Conservation (phyloP, 2,888 invertebrate genomes). For the Pterostichus madidus region DNA sequence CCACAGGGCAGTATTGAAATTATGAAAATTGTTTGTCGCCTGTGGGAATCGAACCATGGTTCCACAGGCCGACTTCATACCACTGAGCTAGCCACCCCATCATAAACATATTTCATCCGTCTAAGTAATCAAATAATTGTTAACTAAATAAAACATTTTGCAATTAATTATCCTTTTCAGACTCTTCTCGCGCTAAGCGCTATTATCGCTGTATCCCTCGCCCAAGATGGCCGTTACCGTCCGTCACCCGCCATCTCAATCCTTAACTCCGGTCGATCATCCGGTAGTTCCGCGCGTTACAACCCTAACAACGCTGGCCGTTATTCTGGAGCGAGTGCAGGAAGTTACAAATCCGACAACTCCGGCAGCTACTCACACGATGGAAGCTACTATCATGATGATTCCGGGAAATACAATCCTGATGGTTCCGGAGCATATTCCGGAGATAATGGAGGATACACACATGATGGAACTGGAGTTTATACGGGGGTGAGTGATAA, state of each 20-base stretch:
- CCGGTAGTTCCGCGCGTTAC: conserved; percentile 40
- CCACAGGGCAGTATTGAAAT: too few relatives aligned
- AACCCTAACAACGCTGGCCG: conserved; percentile 74
- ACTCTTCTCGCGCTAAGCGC: conserved; percentile 31
- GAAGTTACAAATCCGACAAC: conserved; percentile 79
- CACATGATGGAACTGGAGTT: conserved; percentile 75
- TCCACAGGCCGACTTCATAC: too few relatives aligned
- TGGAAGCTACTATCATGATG: conserved; percentile 80
- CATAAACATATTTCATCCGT: too few relatives aligned
- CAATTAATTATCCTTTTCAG: conserved; percentile 12
- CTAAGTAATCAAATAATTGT: too few relatives aligned
- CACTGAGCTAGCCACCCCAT: too few relatives aligned
- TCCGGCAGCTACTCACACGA: conserved; percentile 79
- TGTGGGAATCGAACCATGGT: too few relatives aligned
- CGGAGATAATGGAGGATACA: conserved; percentile 78
- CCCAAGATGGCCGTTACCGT: conserved; percentile 38
- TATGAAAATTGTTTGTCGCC: too few relatives aligned
- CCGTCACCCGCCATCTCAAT: neutral
- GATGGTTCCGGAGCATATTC: conserved; percentile 78
- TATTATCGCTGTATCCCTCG: conserved; percentile 21
- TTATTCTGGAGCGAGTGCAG: conserved; percentile 78
- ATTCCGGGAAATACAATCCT: conserved; percentile 77
- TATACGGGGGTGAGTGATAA: conserved; percentile 65
- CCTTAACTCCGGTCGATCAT: neutral
- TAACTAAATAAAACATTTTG: neutral